Base-by-base conservation (phyloP, 2,888 invertebrate genomes). In the Amblyjoppa fuscipennis region DNA sequence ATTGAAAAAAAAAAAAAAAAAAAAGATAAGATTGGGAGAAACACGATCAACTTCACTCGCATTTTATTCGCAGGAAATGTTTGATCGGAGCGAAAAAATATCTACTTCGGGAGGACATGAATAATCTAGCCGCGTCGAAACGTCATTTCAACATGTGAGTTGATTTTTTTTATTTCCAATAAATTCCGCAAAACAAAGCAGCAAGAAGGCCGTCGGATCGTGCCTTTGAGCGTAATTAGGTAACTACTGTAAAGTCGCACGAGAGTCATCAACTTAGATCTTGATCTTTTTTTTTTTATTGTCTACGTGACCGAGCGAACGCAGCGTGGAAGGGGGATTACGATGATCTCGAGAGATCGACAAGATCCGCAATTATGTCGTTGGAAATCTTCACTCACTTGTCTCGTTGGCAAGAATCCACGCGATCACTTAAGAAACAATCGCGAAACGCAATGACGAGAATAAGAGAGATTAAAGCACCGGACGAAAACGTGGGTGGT, bases 51-150 rank as follows among this genome's bases (percentile, higher is more conserved):
- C 45, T n/a, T n/a, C 25, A 34, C 45, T 53, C 38, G 53, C 34
- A 53, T 64, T 53, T 56, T 16, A 28, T 20, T 86, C 59, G 34
- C 71, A 94, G 93, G 83, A 94, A 95, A 16, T 96, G 96, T 81
- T 94, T 96, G 16, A 90, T 95, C 16, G 97, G 97, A 0, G 96
- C 96, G 0, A 96, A 97, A 84, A 94, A 94, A 83, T 97, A 95
- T 91, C 93, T 98, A 41, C 92, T 98, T 73, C 96, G 97, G 11
- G 97, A 98, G 88, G 95, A 95, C 51, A 95, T 96, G 69, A 95
- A 95, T 1, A 95, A 95, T 66, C 71, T 96, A 34, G 95, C 95
- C 0, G 93, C 94, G 78, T 96, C 96, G 0, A 95, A 93, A 84
- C 92, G 89, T 0, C 95, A 96, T 90, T 94, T 92, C 68, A 91